A percentile compares a stretch with the other conserved stretches of the same genome.
These are phyloP conservation scores for Podilymbus podiceps DNA, from an alignment of 2,113 vertebrate species.

Conservation along the genomic window DNA sequence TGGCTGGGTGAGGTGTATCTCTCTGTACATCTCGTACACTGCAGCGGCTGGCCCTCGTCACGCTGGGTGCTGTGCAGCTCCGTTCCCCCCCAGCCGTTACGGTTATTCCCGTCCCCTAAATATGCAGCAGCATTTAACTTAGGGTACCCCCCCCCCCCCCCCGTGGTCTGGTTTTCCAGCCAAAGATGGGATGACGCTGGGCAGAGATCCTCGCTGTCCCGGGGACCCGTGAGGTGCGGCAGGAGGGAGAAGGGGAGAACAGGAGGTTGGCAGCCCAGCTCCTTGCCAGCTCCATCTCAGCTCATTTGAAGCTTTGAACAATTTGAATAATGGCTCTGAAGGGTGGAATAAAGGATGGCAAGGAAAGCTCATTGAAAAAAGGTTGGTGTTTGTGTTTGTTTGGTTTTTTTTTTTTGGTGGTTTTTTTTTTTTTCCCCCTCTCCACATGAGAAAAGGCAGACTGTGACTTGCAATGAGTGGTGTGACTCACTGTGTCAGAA, in stretches of 20 bases:
- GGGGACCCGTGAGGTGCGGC: fast-evolving
- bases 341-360: not conserved
- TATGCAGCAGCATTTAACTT: not conserved
- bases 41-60: fast-evolving
- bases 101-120: not conserved
- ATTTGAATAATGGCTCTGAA: not conserved
- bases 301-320: not conserved
- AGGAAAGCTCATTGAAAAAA: not conserved
- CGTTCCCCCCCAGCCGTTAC: fast-evolving
- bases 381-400: not conserved
- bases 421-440: not conserved
- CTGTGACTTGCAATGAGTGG: not conserved
- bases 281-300: not conserved
- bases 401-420: not conserved
- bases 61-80: not conserved
- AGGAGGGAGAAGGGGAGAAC: not conserved
- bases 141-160: not conserved
- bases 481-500: constrained; percentile 15
- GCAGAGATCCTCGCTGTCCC: not conserved
- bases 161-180: not conserved
- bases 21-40: not conserved
- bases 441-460: not conserved
- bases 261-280: not conserved
- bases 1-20: not conserved
- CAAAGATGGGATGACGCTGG: not conserved